A percentile compares a stretch with the other conserved stretches of the same genome.
These are phyloP conservation scores for Standfussiana lucernea DNA, from an alignment of 2,888 invertebrate genomes.

Conservation along the genomic window DNA sequence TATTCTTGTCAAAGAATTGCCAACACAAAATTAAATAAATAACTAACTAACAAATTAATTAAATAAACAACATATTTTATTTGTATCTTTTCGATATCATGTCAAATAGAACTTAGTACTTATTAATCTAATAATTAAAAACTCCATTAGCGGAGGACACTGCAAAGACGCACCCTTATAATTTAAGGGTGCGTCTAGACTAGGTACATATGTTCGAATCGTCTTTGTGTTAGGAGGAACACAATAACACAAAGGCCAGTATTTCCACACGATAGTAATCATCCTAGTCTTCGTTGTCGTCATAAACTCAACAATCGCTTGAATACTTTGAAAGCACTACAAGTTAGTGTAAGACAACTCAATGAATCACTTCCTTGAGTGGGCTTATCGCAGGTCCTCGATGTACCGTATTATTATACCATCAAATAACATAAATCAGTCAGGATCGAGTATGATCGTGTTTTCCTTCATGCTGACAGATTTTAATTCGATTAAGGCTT, in stretches of 20 bases:
- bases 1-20: background rate
- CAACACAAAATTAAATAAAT: background rate
- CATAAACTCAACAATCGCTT: background rate
- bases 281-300: background rate
- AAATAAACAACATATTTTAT: background rate
- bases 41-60: background rate
- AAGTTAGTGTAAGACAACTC: background rate
- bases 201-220: background rate
- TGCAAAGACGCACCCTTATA: too few relatives aligned
- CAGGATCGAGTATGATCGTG: background rate
- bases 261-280: background rate
- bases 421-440: background rate
- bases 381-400: background rate
- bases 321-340: background rate
- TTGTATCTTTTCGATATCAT: constrained; percentile 12
- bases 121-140: constrained; percentile 30
- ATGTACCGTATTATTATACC: background rate
- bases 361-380: constrained; percentile 1
- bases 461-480: constrained; percentile 3
- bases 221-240: background rate
- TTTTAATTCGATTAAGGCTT: background rate
- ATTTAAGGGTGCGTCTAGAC: constrained; percentile 16
- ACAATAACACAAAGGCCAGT: background rate
- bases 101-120: constrained; percentile 24
- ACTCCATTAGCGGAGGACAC: constrained; percentile 38